Conservation (phyloP, 2,888 invertebrate species). For the Thecocarcelia acutangulata region DNA sequence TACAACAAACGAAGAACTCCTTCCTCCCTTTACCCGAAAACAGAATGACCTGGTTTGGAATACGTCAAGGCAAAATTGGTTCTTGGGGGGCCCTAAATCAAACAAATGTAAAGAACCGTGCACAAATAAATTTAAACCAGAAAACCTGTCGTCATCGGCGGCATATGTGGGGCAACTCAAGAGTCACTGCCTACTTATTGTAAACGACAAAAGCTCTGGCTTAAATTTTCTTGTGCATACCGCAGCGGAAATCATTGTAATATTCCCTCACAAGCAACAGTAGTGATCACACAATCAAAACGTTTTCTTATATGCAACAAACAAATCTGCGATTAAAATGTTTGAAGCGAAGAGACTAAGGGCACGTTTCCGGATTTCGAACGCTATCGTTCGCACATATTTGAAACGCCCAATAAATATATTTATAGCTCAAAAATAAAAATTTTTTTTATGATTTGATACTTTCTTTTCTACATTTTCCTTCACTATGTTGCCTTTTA, state of each 20-base stretch:
- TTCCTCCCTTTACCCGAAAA: too few relatives aligned
- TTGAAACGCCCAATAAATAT: too few relatives aligned
- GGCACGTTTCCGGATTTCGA: too few relatives aligned
- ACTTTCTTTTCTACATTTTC: too few relatives aligned
- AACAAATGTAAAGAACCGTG: slow-evolving; percentile 20
- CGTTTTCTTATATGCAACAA: slow-evolving; percentile 21
- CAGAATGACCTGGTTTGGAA: too few relatives aligned
- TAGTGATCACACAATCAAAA: slow-evolving; percentile 29
- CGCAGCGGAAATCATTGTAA: slow-evolving; percentile 54
- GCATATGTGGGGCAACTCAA: slow-evolving; percentile 5
- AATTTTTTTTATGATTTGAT: too few relatives aligned
- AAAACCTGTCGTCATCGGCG: slow-evolving; percentile 9
- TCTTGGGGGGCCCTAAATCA: slow-evolving; percentile 41
- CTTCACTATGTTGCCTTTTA: too few relatives aligned
- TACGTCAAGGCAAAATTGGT: too few relatives aligned
- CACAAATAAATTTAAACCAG: slow-evolving; percentile 16
- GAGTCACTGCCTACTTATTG: slow-evolving; percentile 4
- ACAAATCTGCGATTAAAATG: slow-evolving; percentile 30
- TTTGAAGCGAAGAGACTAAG: slow-evolving; percentile 36
- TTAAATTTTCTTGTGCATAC: too few relatives aligned
- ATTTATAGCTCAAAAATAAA: too few relatives aligned
- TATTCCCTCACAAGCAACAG: slow-evolving; percentile 22
- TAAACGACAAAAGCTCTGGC: slow-evolving; percentile 11
- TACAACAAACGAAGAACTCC: too few relatives aligned
- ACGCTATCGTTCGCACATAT: too few relatives aligned